These are phyloP conservation scores for Yponomeuta sedellus DNA, from an alignment of 2,888 invertebrate species.

Conservation along the genomic window DNA sequence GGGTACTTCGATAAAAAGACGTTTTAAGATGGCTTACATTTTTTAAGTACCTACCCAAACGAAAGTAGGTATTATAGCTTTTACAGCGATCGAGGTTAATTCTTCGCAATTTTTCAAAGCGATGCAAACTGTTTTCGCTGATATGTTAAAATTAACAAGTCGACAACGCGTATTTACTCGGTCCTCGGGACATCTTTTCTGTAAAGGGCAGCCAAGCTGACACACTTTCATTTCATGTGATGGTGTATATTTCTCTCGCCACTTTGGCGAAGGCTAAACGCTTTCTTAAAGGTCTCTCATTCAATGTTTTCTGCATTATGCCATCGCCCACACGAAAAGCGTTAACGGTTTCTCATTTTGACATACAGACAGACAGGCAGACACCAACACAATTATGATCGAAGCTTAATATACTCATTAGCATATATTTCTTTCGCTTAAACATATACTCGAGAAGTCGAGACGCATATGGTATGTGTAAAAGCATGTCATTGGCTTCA, in stretches of 20 bases:
- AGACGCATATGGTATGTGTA: constrained; percentile 22
- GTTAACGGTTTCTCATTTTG: constrained; percentile 26
- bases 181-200: too few relatives aligned
- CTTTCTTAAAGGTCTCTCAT: constrained; percentile 7
- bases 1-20: too few relatives aligned
- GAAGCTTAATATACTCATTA: constrained; percentile 33
- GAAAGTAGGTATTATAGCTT: too few relatives aligned
- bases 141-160: too few relatives aligned
- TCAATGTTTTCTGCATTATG: background rate
- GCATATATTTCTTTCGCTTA: constrained; percentile 35
- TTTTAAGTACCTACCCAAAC: too few relatives aligned
- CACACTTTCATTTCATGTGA: background rate
- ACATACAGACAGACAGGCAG: constrained; percentile 21
- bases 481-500: constrained; percentile 39
- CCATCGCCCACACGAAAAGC: constrained; percentile 25
- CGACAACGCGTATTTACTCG: too few relatives aligned
- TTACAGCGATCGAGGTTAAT: too few relatives aligned
- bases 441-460: constrained; percentile 27
- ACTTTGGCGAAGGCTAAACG: background rate
- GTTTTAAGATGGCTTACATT: too few relatives aligned
- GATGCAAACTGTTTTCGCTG: too few relatives aligned
- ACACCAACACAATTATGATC: constrained; percentile 22
- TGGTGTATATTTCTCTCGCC: background rate
- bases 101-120: too few relatives aligned
- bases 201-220: background rate